phyloP scores from a whole-genome alignment of 2,888 invertebrate genomes.

The Brenthis daphne region DNA sequence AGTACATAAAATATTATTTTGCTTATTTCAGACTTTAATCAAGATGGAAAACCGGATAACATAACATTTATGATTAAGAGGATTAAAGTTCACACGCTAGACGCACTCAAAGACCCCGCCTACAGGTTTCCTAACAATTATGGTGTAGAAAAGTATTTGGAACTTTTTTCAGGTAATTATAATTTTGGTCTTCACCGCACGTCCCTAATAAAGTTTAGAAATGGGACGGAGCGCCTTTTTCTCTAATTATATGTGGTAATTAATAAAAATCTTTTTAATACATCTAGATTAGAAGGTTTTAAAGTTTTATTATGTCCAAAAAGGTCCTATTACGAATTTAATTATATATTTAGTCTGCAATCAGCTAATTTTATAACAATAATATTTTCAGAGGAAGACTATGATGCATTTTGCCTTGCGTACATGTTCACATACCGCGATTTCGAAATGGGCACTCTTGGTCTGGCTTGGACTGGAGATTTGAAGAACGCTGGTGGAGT shows the following conservation, averaged over 20 bases:
- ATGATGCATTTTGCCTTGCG: slow-evolving; percentile 98
- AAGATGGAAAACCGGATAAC: slow-evolving; percentile 94
- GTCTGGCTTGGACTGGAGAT: slow-evolving; percentile 98
- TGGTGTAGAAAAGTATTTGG: slow-evolving; percentile 98
- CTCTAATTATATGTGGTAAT: too few species aligned
- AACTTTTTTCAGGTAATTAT: slow-evolving; percentile 93
- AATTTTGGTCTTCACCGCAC: slow-evolving; percentile 12
- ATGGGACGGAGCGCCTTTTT: too few species aligned
- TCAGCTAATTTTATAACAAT: background rate
- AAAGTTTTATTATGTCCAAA: too few species aligned
- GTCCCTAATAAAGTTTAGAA: too few species aligned
- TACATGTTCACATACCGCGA: slow-evolving; percentile 99
- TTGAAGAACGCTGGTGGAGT: slow-evolving; percentile 98
- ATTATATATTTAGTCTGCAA: slow-evolving; percentile 11
- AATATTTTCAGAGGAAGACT: slow-evolving; percentile 92
- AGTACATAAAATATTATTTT: slow-evolving; percentile 4
- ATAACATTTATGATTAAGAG: slow-evolving; percentile 98
- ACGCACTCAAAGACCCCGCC: slow-evolving; percentile 91
- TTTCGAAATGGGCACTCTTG: slow-evolving; percentile 97
- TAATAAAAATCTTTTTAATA: too few species aligned
- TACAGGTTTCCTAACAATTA: slow-evolving; percentile 97
- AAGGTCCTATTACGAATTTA: slow-evolving; percentile 24
- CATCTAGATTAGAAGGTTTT: too few species aligned
- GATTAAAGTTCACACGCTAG: slow-evolving; percentile 95
- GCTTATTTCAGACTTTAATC: slow-evolving; percentile 90